A percentile compares a stretch with the other conserved stretches of the same genome.
These are phyloP conservation scores for Papilio aristodemus DNA, from an alignment of 1,140 invertebrate genomes.

Conservation along the genomic window DNA sequence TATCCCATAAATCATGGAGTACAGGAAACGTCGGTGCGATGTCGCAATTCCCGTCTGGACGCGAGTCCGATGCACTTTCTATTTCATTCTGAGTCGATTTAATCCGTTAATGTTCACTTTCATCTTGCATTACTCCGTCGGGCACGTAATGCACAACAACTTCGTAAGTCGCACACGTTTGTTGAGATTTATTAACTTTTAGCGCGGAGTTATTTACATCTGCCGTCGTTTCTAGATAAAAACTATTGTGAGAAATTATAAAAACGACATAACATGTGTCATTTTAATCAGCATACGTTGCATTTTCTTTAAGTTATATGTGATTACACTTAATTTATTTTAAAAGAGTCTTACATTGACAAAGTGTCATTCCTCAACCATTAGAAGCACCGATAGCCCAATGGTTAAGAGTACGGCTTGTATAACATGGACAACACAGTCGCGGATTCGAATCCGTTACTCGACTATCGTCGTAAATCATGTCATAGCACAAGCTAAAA, in stretches of 20 bases:
- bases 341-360: too few species aligned
- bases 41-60: constrained; percentile 47
- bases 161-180: constrained; percentile 36
- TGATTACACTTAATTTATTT: too few species aligned
- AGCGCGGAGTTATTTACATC: neutral
- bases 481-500: too few species aligned
- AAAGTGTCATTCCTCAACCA: too few species aligned
- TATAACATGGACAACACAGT: too few species aligned
- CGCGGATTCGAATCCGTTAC: too few species aligned
- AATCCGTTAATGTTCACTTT: constrained; percentile 49
- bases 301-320: neutral
- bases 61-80: constrained; percentile 45
- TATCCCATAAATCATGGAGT: constrained; percentile 6
- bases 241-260: neutral
- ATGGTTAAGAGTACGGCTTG: too few species aligned
- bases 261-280: neutral
- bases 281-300: neutral
- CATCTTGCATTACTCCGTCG: constrained; percentile 46
- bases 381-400: too few species aligned
- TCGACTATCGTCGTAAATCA: too few species aligned
- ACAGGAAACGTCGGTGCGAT: constrained; percentile 39
- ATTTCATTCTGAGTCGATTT: constrained; percentile 46
- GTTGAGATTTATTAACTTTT: constrained; percentile 25
- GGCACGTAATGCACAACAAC: constrained; percentile 46
- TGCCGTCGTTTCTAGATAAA: neutral